Evolutionary conservation across 2,888 invertebrate species (phyloP).

Genomic region (Trachelus tabidus): DNA sequence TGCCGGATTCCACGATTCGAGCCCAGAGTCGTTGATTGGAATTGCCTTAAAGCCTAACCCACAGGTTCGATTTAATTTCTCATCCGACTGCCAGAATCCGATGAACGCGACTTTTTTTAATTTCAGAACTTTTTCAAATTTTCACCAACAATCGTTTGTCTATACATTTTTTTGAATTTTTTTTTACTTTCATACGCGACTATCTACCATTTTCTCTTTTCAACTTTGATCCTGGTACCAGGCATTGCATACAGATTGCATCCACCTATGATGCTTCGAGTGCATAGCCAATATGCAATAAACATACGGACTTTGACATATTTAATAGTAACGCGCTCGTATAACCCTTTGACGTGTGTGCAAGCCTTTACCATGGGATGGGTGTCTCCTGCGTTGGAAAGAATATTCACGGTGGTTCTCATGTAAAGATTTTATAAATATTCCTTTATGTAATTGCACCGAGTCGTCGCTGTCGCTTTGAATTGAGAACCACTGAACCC

Average conservation of each 20-base stretch:
- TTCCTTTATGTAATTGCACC: not conserved
- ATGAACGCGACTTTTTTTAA: too few species aligned
- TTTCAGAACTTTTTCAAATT: too few species aligned
- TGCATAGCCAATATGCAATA: constrained; percentile 61
- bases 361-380: constrained; percentile 56
- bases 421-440: not conserved
- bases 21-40: not conserved
- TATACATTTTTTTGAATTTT: too few species aligned
- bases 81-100: too few species aligned
- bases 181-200: too few species aligned
- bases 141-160: too few species aligned
- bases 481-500: constrained; percentile 35
- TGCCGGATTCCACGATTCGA: constrained; percentile 15
- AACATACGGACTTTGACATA: constrained; percentile 64
- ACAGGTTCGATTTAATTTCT: not conserved
- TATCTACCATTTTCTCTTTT: too few species aligned
- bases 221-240: not conserved
- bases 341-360: constrained; percentile 64
- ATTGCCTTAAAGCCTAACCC: not conserved
- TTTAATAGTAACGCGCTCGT: constrained; percentile 65
- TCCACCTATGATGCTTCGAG: not conserved
- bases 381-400: constrained; percentile 11
- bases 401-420: not conserved
- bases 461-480: not conserved
- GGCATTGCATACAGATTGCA: not conserved